Conservation (phyloP, 2,888 invertebrate genomes). For the Mythimna ferrago region DNA sequence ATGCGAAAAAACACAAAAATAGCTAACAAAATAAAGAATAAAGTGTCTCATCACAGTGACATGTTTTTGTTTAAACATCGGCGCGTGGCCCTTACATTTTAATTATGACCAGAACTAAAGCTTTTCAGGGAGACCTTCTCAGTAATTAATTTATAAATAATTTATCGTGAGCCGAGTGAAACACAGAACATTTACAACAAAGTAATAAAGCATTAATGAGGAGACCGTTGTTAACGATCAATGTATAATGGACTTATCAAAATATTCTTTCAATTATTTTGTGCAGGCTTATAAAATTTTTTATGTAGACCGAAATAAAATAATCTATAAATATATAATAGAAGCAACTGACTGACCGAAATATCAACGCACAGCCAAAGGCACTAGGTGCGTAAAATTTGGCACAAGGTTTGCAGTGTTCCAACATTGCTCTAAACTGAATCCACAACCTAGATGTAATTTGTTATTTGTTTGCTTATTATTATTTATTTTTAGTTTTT, state of each 20-base stretch:
- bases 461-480: too few species aligned
- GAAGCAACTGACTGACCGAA: too few species aligned
- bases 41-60: background rate
- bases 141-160: slow-evolving; percentile 65
- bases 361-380: too few species aligned
- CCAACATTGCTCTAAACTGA: too few species aligned
- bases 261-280: slow-evolving; percentile 5
- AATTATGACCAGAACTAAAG: slow-evolving; percentile 58
- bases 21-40: background rate
- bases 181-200: slow-evolving; percentile 50
- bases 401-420: too few species aligned
- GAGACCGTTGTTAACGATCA: slow-evolving; percentile 31
- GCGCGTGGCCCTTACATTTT: slow-evolving; percentile 45
- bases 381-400: too few species aligned
- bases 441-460: too few species aligned
- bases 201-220: slow-evolving; percentile 59
- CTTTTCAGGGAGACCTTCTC: slow-evolving; percentile 48
- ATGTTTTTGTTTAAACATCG: slow-evolving; percentile 35
- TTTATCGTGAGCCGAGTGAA: slow-evolving; percentile 41
- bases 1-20: background rate
- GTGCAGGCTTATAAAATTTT: background rate
- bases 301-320: background rate
- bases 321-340: too few species aligned
- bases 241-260: slow-evolving; percentile 19
- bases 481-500: too few species aligned